Evolutionary conservation across 1,140 invertebrate species (phyloP), one percentile per base, ranked within the genome.

Genomic region (Drosophila oshimai): DNA sequence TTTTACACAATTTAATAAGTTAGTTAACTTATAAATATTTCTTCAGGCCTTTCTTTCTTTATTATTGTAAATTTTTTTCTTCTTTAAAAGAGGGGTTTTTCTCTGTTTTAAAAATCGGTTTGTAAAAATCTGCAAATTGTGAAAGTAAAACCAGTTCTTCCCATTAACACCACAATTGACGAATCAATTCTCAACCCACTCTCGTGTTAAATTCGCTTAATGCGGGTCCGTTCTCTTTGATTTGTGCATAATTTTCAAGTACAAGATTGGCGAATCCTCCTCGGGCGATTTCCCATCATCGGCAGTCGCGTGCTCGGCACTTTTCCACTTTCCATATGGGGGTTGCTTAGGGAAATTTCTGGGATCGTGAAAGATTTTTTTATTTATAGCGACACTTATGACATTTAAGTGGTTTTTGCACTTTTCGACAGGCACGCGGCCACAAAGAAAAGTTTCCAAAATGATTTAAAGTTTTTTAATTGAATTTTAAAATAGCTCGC

Each of bases 331-430:
- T 53, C 34, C 37, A 36, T 34, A 37, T 74, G 60, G 49, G 75
- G 80, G 80, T 80, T 67, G 61, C 55, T 47, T 37, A 64, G 55
- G 61, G 61, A 83, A 65, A 65, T 37, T 47, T 46, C 57, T 55
- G 22, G 18, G 29, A 34, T 34, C 17, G 15, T 22, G 6, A 51
- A 49, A 62, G 47, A 61, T 69, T 74, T 74, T 70, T 51, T 86
- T 80, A 86, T 87, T 86, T 86, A 86, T 87, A 50, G 61, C 81
- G 47, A 64, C 68, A 70, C 67, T 68, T 68, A 62, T 87, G 67
- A 67, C 80, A 76, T 72, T 80, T 86, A 86, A 86, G 80, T 87
- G 80, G 60, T 86, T 86, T 84, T 80, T 87, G 81, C 80, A 86
- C 81, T 86, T 86, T 86, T 80, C 36, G 10, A 41, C 13, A 68